Evolutionary conservation across 2,113 vertebrate genomes (phyloP).

Genomic region (Saguinus midas): DNA sequence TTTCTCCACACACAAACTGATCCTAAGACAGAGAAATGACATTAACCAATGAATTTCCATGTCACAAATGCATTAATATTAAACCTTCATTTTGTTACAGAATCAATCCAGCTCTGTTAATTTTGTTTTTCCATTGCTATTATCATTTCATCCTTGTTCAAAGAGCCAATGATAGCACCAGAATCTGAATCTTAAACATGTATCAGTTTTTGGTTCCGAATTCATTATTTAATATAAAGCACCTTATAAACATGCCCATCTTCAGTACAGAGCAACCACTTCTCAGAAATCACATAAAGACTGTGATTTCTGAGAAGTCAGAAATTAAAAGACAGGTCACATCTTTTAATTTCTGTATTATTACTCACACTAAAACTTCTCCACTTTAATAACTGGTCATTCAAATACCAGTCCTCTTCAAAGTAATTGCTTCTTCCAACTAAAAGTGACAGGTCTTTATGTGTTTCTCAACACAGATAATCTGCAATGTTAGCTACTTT

Average conservation of each 20-base stretch:
- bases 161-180: background rate
- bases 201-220: background rate
- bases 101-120: background rate
- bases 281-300: background rate
- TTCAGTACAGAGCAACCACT: background rate
- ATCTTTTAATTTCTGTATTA: background rate
- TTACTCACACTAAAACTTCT: background rate
- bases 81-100: background rate
- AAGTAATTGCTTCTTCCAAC: background rate
- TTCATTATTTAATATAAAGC: background rate
- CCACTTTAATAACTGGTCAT: background rate
- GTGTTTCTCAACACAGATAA: background rate
- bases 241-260: background rate
- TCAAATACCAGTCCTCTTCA: background rate
- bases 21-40: slow-evolving; percentile 85
- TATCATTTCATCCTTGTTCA: background rate
- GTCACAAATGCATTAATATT: background rate
- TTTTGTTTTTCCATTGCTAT: background rate
- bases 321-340: background rate
- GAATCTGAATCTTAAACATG: background rate
- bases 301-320: no score
- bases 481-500: background rate
- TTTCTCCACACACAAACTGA: slow-evolving; percentile 92
- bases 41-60: background rate
- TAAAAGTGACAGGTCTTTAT: background rate